Evolutionary conservation across 2,888 invertebrate genomes (phyloP), one percentile per base, ranked within the genome.

Genomic region (Drosophila anomalata): DNA sequence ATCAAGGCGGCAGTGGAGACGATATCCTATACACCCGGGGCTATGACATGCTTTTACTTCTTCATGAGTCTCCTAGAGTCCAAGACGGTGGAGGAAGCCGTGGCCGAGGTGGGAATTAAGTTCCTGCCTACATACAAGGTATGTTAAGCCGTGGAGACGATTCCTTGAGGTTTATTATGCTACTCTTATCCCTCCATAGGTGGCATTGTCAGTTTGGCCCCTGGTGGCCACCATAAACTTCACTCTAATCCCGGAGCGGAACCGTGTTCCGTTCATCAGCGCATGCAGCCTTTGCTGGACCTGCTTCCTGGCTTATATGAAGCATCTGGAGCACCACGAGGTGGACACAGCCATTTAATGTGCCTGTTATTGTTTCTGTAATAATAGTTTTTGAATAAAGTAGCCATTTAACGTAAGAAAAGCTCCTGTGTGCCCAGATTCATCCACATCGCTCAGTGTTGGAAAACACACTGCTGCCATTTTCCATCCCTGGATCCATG

Each of bases 1-100:
- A 94, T 94, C 42, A 97, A 97, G 94, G 96, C 96, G 48, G 92
- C 94, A 60, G 93, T 95, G 52, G 96, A 96, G 92, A 95, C 95
- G 85, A 91, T 96, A 11, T 94, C 95, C 0, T 96, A 96, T 85
- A 95, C 95, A 22, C 96, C 96, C 53, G 93, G 94, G 66, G 96
- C 96, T 31, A 95, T 96, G 94, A 93, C 94, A 72, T 95, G 95
- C 77, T 96, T 96, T 89, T 96, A 95, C 89, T 95, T 95, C 90
- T 94, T 94, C 29, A 96, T 96, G 94, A 95, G 94, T 87, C 87
- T 96, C 58, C 89, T 96, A 63, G 96, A 96, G 92, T 93, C 94
- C 76, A 95, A 94, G 85, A 93, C 94, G 20, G 87, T 95, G 29
- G 89, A 93, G 63, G 91, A 91, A 42, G 95, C 95, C 41, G 89